Conservation (phyloP, 2,888 invertebrate genomes). For the Lycia hirtaria region DNA sequence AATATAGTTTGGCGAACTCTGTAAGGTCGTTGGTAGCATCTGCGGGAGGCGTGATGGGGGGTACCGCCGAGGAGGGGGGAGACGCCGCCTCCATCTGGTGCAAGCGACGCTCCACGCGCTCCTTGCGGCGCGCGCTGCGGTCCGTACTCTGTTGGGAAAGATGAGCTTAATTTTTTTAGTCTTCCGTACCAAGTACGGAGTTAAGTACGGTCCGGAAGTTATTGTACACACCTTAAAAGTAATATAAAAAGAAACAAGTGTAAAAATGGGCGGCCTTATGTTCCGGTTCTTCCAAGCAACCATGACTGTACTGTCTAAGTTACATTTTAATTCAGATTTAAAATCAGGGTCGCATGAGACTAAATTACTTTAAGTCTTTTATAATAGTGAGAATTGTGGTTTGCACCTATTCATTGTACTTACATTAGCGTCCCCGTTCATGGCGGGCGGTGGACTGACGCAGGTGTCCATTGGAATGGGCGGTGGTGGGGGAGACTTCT, state of each 20-base stretch:
- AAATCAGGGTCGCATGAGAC: too few species aligned
- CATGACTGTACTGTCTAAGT: too few species aligned
- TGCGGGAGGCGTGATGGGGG: conserved; percentile 79
- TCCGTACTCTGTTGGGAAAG: conserved; percentile 75
- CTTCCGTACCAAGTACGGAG: too few species aligned
- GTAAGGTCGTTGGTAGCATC: conserved; percentile 92
- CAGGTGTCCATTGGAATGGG: conserved; percentile 73
- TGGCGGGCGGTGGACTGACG: conserved; percentile 71
- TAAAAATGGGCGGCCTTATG: too few species aligned
- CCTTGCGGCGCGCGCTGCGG: conserved; percentile 92
- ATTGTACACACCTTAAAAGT: not conserved
- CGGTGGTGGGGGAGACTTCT: conserved; percentile 57
- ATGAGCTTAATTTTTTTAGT: too few species aligned
- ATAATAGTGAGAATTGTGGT: too few species aligned
- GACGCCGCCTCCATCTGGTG: conserved; percentile 89
- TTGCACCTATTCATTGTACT: too few species aligned
- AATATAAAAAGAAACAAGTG: too few species aligned
- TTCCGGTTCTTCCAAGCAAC: too few species aligned
- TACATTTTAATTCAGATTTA: too few species aligned
- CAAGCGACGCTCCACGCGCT: conserved; percentile 93
- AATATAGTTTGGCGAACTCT: conserved; percentile 97
- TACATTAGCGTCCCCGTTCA: conserved; percentile 72
- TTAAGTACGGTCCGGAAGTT: too few species aligned
- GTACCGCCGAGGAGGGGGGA: conserved; percentile 54
- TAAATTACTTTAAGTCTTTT: too few species aligned